Evolutionary conservation across 2,888 invertebrate genomes (phyloP), one percentile per base, ranked within the genome.

Genomic region (Synanthedon andrenaeformis): DNA sequence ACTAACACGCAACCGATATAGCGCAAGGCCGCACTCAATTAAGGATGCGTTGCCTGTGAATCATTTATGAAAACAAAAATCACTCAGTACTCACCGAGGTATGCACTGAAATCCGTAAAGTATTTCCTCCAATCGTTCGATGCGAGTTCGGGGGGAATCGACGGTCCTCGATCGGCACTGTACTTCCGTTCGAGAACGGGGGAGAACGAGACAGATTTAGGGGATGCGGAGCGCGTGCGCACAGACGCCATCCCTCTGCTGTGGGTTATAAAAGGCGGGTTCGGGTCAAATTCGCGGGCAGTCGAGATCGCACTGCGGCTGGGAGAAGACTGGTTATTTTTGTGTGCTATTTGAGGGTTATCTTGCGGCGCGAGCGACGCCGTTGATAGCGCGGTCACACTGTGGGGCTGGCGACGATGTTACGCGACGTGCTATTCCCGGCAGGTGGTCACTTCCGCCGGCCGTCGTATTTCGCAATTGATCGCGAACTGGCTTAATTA

Each of bases 161-260:
- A 66, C 10, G 81, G 82, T 51, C 72, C 76, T 56, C 82, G 74
- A 55, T 84, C 80, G 49, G 74, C 83, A 72, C 82, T 88, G 71
- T 89, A 90, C 61, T 89, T 89, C 59, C 90, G 79, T 63, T 90
- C 89, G 58, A 90, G 88, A 59, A 90, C 88, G 59, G 90, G 90
- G 73, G 90, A 90, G 76, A 91, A 91, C 67, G 90, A 90, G 62
- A 91, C 91, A 48, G 90, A 88, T 75, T 91, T 91, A 59, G 90
- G 91, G 75, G 90, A 90, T 70, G 90, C 89, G 54, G 90, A 90
- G 76, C 91, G 90, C 86, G 88, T 89, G 88, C 90, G 90, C 86
- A 90, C 85, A 63, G 88, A 89, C 67, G 89, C 87, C 90, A 90
- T 90, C 78, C 79, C 80, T 82, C 70, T 69, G 55, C 63, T 59